Percentiles rank a stretch among this genome's conserved stretches.
These are phyloP conservation scores for Poeciliopsis paucimaculata DNA, from an alignment of 2,797 vertebrate genomes.

Conservation along the genomic window DNA sequence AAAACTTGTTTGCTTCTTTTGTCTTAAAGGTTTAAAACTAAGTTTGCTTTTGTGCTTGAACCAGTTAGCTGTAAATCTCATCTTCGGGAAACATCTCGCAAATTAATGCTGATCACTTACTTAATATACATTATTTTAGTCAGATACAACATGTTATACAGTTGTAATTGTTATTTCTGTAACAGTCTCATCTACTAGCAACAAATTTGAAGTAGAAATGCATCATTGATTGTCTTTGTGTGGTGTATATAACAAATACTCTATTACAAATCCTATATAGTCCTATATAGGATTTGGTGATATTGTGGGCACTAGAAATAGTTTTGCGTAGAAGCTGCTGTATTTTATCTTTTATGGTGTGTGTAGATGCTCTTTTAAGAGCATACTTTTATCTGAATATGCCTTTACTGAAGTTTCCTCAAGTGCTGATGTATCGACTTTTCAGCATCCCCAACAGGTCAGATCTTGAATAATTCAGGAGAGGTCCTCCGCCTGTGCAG, in stretches of 20 bases:
- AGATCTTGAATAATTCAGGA: slow-evolving; percentile 72
- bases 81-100: not conserved
- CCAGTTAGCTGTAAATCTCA: not conserved
- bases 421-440: slow-evolving; percentile 72
- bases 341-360: slow-evolving; percentile 36
- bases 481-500: slow-evolving; percentile 41
- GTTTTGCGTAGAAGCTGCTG: slow-evolving; percentile 26
- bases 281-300: slow-evolving; percentile 45
- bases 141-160: not conserved
- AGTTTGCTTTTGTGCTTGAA: not conserved
- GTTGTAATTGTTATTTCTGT: slow-evolving; percentile 23
- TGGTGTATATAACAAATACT: slow-evolving; percentile 6
- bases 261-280: slow-evolving; percentile 7
- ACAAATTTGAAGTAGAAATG: slow-evolving; percentile 24
- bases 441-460: slow-evolving; percentile 66
- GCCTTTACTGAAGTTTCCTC: slow-evolving; percentile 52
- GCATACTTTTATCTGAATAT: slow-evolving; percentile 33
- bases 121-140: not conserved
- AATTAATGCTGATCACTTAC: not conserved
- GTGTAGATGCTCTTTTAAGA: slow-evolving; percentile 42
- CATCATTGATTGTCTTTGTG: slow-evolving; percentile 23
- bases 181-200: slow-evolving; percentile 14
- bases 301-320: slow-evolving; percentile 6
- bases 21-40: not conserved
- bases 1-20: not conserved